phyloP scores from a whole-genome alignment of 92 coral and sea anemone species.

The Actinernus sp. region DNA sequence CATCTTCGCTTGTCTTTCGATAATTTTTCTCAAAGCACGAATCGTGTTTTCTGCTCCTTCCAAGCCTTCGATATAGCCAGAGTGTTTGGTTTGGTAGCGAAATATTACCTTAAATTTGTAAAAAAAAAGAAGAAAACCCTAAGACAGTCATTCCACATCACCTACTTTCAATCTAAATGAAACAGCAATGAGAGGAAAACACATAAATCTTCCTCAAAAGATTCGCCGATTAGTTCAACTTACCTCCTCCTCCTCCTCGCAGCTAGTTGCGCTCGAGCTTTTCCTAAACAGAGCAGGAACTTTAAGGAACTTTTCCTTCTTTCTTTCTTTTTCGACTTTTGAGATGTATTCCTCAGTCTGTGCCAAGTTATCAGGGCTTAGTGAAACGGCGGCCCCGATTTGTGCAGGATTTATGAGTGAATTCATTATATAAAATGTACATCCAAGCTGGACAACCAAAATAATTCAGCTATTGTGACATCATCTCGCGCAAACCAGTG shows the following conservation, averaged over 20 bases:
- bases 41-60: conserved; percentile 21
- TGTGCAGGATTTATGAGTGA: too few relatives aligned
- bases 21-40: conserved; percentile 41
- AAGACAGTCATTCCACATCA: neutral
- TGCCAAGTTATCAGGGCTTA: too few relatives aligned
- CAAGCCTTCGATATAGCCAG: conserved; percentile 11
- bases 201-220: neutral
- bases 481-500: too few relatives aligned
- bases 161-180: neutral
- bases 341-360: too few relatives aligned
- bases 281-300: neutral
- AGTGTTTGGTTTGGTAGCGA: conserved; percentile 1
- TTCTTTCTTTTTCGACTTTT: too few relatives aligned
- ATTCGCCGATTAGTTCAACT: too few relatives aligned
- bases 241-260: neutral
- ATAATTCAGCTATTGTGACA: too few relatives aligned
- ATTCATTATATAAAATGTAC: too few relatives aligned
- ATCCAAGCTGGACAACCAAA: too few relatives aligned
- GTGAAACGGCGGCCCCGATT: too few relatives aligned
- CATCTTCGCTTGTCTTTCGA: conserved; percentile 64
- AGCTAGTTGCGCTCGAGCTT: neutral
- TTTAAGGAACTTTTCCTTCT: neutral
- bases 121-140: neutral
- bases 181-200: neutral
- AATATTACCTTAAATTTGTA: neutral